Evolutionary conservation across 2,888 invertebrate genomes (phyloP).

Genomic region (Aplocera efformata): DNA sequence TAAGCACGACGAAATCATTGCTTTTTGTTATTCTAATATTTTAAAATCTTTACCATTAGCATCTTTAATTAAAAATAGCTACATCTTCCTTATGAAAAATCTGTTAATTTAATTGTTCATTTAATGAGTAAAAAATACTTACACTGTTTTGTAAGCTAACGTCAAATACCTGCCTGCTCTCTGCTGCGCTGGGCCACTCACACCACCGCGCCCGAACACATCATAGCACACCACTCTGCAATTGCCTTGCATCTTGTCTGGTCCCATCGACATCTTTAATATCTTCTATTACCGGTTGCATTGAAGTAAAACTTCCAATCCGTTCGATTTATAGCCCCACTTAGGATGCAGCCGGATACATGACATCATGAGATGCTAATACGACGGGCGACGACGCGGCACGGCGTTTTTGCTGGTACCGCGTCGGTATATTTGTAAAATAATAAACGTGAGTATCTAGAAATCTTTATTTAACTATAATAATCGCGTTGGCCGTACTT

Average conservation of each 20-base stretch:
- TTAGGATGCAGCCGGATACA: constrained; percentile 65
- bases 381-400: constrained; percentile 15
- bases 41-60: too few relatives aligned
- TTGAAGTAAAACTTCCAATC: constrained; percentile 59
- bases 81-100: too few relatives aligned
- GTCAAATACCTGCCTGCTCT: constrained; percentile 52
- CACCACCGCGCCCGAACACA: constrained; percentile 63
- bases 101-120: too few relatives aligned
- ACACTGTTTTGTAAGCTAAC: too few relatives aligned
- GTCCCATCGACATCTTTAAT: constrained; percentile 66
- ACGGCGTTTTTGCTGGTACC: not conserved
- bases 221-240: constrained; percentile 68
- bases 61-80: too few relatives aligned
- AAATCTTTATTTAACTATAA: too few relatives aligned
- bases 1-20: too few relatives aligned
- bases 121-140: too few relatives aligned
- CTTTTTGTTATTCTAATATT: too few relatives aligned
- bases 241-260: constrained; percentile 67
- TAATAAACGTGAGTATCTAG: too few relatives aligned
- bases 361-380: constrained; percentile 73
- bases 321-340: constrained; percentile 63
- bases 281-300: constrained; percentile 69
- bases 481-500: too few relatives aligned
- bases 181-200: constrained; percentile 53
- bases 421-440: too few relatives aligned